Base-by-base conservation (phyloP, 2,113 vertebrate genomes). In the Etheostoma spectabile region DNA sequence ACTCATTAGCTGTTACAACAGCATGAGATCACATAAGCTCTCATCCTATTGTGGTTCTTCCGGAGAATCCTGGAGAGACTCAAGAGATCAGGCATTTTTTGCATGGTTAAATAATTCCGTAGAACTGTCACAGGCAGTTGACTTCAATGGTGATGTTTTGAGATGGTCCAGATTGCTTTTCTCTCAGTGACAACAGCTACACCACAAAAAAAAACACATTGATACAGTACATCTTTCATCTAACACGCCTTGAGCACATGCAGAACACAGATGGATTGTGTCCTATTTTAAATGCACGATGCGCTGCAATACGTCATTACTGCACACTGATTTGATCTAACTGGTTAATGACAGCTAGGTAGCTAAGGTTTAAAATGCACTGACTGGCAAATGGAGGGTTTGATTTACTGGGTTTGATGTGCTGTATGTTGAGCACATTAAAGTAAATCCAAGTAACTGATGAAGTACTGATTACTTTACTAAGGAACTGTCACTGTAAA, bases 61-160 rank as follows among this genome's bases (percentile, higher is more conserved):
- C 77, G 13, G 59, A 62, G 79, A 76, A 79, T 67, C 76, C 42
- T 75, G 35, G 15, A 66, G 75, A 82, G 52, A 74, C 48, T 52
- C 38, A 68, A 51, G 73, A 48, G 82, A 86, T 78, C 63, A 18
- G 79, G 53, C 51, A 83, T 80, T 86, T 38, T 79, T 75, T 81
- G 74, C 19, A 48, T 12, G 59, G 69, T 45, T 91, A 77, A 91
- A 91, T 91, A 62, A 91, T 91, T 90, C 80, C 90, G 55, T 33
- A 72, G 61, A 70, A 56, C 82, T 89, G 83, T 85, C 83, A 77
- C 14, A 61, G 69, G 49, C 51, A 68, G 65, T 77, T 90, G 74
- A 86, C 61, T 73, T 82, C 69, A 84, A 83, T 59, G 49, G 72
- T 74, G 19, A 84, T 64, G 63, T 70, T 19, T 88, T 75, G 69